A percentile compares a stretch with the other conserved stretches of the same genome.
These are phyloP conservation scores for Scomber colias DNA, from an alignment of 2,113 vertebrate genomes.

Conservation along the genomic window DNA sequence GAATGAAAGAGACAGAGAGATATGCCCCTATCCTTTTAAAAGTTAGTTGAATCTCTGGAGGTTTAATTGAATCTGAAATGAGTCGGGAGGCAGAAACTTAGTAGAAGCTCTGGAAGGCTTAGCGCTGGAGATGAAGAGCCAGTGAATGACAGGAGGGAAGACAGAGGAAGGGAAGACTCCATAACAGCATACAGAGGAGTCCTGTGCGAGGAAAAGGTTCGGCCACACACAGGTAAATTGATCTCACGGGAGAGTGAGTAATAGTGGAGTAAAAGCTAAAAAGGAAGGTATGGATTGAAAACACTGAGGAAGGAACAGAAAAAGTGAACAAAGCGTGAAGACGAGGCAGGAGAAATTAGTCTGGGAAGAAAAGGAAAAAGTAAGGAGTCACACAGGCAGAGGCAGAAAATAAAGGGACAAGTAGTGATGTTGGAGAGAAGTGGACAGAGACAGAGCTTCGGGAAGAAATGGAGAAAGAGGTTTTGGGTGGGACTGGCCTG, in stretches of 20 bases:
- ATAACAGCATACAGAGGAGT: slow-evolving; percentile 53
- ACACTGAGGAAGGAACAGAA: slow-evolving; percentile 31
- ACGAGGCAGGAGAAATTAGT: slow-evolving; percentile 23
- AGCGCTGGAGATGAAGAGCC: slow-evolving; percentile 72
- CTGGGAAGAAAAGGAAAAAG: slow-evolving; percentile 18
- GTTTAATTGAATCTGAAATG: slow-evolving; percentile 83
- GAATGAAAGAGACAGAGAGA: slow-evolving; percentile 74
- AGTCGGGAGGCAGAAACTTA: slow-evolving; percentile 74
- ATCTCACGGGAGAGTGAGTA: slow-evolving; percentile 75
- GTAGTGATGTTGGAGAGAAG: slow-evolving; percentile 35
- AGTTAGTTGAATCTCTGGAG: slow-evolving; percentile 83
- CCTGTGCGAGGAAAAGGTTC: slow-evolving; percentile 60
- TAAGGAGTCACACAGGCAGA: slow-evolving; percentile 19
- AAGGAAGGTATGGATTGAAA: slow-evolving; percentile 48
- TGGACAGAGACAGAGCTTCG: slow-evolving; percentile 44
- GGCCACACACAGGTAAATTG: slow-evolving; percentile 80
- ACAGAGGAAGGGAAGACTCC: slow-evolving; percentile 64
- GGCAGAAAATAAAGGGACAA: slow-evolving; percentile 28
- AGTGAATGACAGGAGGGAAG: slow-evolving; percentile 73
- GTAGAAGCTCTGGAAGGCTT: slow-evolving; percentile 69
- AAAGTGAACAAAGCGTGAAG: slow-evolving; percentile 54
- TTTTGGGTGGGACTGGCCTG: slow-evolving; percentile 56
- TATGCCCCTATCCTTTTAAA: slow-evolving; percentile 77
- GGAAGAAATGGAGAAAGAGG: slow-evolving; percentile 37
- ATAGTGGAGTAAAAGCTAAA: slow-evolving; percentile 56